These are phyloP conservation scores for Catocala nupta DNA, from an alignment of 2,888 invertebrate species.

Conservation along the genomic window DNA sequence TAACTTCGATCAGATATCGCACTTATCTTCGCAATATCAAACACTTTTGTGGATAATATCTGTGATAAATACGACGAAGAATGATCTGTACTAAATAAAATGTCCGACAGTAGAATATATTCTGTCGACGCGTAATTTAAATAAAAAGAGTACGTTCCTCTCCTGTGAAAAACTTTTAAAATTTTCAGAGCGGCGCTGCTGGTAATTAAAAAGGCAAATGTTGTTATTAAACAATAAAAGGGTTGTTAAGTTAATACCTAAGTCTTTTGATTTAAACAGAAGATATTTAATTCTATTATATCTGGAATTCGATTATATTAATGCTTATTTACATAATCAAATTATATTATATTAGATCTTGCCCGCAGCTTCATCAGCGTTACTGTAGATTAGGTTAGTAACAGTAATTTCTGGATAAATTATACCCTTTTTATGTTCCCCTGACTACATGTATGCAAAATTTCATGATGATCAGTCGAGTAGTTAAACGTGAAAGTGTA, in stretches of 20 bases:
- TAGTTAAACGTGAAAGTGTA: too few species aligned
- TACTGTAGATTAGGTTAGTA: too few species aligned
- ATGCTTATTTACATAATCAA: too few species aligned
- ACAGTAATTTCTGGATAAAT: too few species aligned
- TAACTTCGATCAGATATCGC: conserved; percentile 69
- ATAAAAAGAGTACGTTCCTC: conserved; percentile 6
- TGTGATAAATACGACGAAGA: conserved; percentile 24
- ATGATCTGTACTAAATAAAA: conserved; percentile 24
- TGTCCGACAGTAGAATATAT: conserved; percentile 10
- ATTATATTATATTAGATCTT: too few species aligned
- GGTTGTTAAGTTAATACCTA: background rate
- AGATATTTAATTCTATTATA: too few species aligned
- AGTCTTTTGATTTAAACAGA: too few species aligned
- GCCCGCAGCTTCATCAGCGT: too few species aligned
- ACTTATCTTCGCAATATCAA: conserved; percentile 59
- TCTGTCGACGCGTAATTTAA: background rate
- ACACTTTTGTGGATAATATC: conserved; percentile 27
- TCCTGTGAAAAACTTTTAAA: background rate
- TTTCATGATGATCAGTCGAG: too few species aligned
- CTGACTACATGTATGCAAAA: too few species aligned
- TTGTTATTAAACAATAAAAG: conserved; percentile 5
- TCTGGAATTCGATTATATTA: too few species aligned
- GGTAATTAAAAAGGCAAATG: conserved; percentile 9
- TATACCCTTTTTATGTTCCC: too few species aligned
- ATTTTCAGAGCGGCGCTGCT: background rate